These are phyloP conservation scores for Aradophagus sp. DNA, from an alignment of 1,140 invertebrate genomes.

Conservation along the genomic window DNA sequence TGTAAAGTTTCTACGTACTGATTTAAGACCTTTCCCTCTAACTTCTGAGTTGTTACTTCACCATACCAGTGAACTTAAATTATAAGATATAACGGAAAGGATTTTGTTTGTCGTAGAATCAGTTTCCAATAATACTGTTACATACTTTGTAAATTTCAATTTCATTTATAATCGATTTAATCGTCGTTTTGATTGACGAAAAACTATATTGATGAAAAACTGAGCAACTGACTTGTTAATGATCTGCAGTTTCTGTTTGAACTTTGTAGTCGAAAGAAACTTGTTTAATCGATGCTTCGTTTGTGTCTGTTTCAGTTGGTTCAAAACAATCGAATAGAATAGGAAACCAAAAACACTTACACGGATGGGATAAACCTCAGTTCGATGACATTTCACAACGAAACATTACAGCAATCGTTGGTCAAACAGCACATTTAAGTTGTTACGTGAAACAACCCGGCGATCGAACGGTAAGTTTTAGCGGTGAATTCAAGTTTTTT, in stretches of 20 bases:
- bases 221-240: background rate
- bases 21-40: slow-evolving; percentile 38
- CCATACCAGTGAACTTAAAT: slow-evolving; percentile 17
- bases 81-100: slow-evolving; percentile 13
- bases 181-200: background rate
- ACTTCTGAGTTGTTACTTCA: slow-evolving; percentile 20
- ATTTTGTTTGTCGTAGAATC: slow-evolving; percentile 8
- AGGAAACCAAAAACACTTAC: slow-evolving; percentile 61
- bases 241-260: background rate
- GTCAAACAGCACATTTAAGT: slow-evolving; percentile 86
- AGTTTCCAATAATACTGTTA: slow-evolving; percentile 10
- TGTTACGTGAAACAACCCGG: slow-evolving; percentile 91
- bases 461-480: slow-evolving; percentile 87
- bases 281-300: slow-evolving; percentile 12
- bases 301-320: slow-evolving; percentile 60
- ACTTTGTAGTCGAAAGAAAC: background rate
- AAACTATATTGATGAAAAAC: background rate
- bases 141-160: background rate
- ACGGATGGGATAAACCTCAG: slow-evolving; percentile 80
- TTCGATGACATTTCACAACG: slow-evolving; percentile 88
- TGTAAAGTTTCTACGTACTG: slow-evolving; percentile 22
- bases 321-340: slow-evolving; percentile 68
- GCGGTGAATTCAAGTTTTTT: slow-evolving; percentile 10
- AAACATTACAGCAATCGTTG: slow-evolving; percentile 89
- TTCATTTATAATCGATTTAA: background rate